phyloP scores from a whole-genome alignment of 2,888 invertebrate species.

The Eupeodes luniger region DNA sequence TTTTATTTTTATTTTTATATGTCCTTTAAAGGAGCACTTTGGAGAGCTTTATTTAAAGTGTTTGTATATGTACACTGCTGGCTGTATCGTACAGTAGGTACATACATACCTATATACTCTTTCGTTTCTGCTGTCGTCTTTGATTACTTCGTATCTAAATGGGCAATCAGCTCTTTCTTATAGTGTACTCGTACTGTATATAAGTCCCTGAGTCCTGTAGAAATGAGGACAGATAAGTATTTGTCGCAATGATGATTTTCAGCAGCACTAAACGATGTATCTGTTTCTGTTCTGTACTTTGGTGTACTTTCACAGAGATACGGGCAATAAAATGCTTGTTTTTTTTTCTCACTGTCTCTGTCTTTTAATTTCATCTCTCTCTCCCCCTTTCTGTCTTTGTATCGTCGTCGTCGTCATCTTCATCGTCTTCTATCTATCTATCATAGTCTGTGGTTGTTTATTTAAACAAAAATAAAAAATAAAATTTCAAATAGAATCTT shows the following conservation, averaged over 20 bases:
- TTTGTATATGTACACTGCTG: slow-evolving; percentile 22
- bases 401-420: too few species aligned
- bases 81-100: too few species aligned
- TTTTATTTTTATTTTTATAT: slow-evolving; percentile 24
- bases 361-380: background rate
- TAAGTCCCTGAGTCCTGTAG: slow-evolving; percentile 31
- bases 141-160: slow-evolving; percentile 75
- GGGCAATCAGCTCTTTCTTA: slow-evolving; percentile 61
- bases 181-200: background rate
- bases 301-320: slow-evolving; percentile 48
- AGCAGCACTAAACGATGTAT: slow-evolving; percentile 65
- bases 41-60: slow-evolving; percentile 70
- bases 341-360: slow-evolving; percentile 7
- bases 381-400: background rate
- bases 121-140: slow-evolving; percentile 60
- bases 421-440: background rate
- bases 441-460: slow-evolving; percentile 21
- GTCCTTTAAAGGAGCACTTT: slow-evolving; percentile 70
- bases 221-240: slow-evolving; percentile 73
- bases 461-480: background rate
- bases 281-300: slow-evolving; percentile 1
- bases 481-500: slow-evolving; percentile 43
- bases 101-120: slow-evolving; percentile 38
- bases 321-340: slow-evolving; percentile 63
- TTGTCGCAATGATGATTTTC: slow-evolving; percentile 73